Conservation (phyloP, 2,888 invertebrate species). For the Lycia hirtaria region DNA sequence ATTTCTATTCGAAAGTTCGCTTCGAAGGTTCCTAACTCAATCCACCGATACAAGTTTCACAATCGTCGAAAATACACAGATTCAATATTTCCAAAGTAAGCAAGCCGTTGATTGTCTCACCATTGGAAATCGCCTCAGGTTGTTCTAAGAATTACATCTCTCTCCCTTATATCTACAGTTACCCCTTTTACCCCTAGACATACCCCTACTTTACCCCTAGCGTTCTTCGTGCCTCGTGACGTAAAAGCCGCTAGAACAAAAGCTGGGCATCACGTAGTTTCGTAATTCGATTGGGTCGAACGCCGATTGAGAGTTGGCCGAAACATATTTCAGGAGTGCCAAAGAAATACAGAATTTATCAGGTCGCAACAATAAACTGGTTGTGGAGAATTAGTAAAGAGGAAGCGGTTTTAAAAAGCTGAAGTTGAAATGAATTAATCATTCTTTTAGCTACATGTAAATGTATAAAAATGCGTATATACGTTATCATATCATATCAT, state of each 20-base stretch:
- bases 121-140: slow-evolving; percentile 53
- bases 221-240: slow-evolving; percentile 33
- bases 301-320: slow-evolving; percentile 77
- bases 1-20: too few relatives aligned
- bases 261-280: slow-evolving; percentile 74
- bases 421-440: too few relatives aligned
- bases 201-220: neutral
- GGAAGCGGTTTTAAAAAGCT: neutral
- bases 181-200: slow-evolving; percentile 6
- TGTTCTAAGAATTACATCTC: slow-evolving; percentile 75
- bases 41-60: neutral
- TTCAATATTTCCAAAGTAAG: slow-evolving; percentile 39
- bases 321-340: slow-evolving; percentile 75
- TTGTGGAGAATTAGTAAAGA: slow-evolving; percentile 36
- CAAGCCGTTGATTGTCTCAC: slow-evolving; percentile 57
- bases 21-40: neutral
- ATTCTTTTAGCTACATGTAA: neutral
- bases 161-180: slow-evolving; percentile 36
- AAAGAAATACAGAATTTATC: slow-evolving; percentile 66
- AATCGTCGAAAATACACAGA: slow-evolving; percentile 16
- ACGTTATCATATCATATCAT: too few relatives aligned
- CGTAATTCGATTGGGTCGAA: slow-evolving; percentile 78
- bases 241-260: slow-evolving; percentile 57
- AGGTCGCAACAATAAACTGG: slow-evolving; percentile 32
- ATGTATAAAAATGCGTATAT: neutral